Conservation (phyloP, 2,113 vertebrate genomes). For the Paralichthys olivaceus region DNA sequence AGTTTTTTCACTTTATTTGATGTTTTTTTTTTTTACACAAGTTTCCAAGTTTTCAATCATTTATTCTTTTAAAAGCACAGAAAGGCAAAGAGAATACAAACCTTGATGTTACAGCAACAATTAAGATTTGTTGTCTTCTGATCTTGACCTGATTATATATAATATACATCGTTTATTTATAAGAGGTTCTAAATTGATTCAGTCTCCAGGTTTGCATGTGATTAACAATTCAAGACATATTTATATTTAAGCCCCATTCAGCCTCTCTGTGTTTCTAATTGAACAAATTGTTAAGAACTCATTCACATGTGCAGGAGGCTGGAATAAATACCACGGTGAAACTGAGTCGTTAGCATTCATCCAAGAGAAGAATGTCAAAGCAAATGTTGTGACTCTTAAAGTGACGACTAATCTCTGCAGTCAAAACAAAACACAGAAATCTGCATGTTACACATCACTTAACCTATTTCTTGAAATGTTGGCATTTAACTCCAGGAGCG, state of each 20-base stretch:
- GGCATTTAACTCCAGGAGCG: background rate
- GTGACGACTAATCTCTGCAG: conserved; percentile 1
- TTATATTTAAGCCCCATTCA: background rate
- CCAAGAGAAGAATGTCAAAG: background rate
- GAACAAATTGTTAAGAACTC: background rate
- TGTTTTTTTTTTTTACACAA: too few relatives aligned
- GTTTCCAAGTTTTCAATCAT: too few relatives aligned
- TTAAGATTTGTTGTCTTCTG: too few relatives aligned
- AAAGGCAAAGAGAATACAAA: too few relatives aligned
- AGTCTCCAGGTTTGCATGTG: too few relatives aligned
- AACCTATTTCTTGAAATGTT: background rate
- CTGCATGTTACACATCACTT: background rate
- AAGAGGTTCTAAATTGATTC: too few relatives aligned
- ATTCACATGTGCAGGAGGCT: background rate
- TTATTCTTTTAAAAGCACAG: too few relatives aligned
- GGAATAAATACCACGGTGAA: background rate
- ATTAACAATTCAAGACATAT: too few relatives aligned
- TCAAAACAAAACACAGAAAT: conserved; percentile 3
- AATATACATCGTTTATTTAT: too few relatives aligned
- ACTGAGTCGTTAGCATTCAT: background rate
- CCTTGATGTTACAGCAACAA: too few relatives aligned
- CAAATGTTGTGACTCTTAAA: background rate
- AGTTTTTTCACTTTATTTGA: too few relatives aligned
- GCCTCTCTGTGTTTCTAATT: background rate
- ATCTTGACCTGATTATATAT: too few relatives aligned